Conservation (phyloP, 2,797 vertebrate species). For the Pseudochromis fuscus region DNA sequence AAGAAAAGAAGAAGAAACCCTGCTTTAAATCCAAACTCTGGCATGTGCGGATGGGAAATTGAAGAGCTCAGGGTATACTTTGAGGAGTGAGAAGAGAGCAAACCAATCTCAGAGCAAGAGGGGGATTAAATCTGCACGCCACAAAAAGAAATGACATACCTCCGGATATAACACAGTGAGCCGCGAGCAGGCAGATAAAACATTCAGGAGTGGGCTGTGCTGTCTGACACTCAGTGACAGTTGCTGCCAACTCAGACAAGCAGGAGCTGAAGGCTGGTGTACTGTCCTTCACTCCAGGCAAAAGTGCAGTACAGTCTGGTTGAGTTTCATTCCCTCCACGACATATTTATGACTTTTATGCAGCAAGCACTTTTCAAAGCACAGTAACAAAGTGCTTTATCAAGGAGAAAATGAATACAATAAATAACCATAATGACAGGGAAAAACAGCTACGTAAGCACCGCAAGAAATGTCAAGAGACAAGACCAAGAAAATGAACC, state of each 20-base stretch:
- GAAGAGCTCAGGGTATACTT: constrained; percentile 7
- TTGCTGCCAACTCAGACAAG: constrained; percentile 46
- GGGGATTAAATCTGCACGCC: constrained; percentile 54
- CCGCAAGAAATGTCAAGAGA: background rate
- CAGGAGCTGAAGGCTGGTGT: constrained; percentile 32
- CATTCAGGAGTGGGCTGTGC: constrained; percentile 57
- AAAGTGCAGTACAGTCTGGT: constrained; percentile 43
- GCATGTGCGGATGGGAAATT: background rate
- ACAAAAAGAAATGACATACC: constrained; percentile 57
- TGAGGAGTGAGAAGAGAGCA: constrained; percentile 15
- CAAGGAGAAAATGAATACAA: constrained; percentile 24
- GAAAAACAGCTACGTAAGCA: constrained; percentile 30
- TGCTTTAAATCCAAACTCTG: constrained; percentile 4
- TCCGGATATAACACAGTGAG: constrained; percentile 51
- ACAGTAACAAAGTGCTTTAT: constrained; percentile 21
- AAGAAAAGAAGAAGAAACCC: too few species aligned
- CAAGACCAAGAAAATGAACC: constrained; percentile 21
- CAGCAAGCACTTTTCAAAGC: constrained; percentile 31
- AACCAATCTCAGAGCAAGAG: constrained; percentile 22
- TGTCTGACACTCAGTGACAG: constrained; percentile 60
- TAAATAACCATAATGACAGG: constrained; percentile 31
- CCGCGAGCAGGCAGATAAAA: constrained; percentile 59
- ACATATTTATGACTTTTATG: constrained; percentile 58
- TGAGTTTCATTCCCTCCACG: constrained; percentile 44
- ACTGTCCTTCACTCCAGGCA: constrained; percentile 54